Evolutionary conservation across 2,113 vertebrate species (phyloP).

Genomic region (Empidonax traillii): DNA sequence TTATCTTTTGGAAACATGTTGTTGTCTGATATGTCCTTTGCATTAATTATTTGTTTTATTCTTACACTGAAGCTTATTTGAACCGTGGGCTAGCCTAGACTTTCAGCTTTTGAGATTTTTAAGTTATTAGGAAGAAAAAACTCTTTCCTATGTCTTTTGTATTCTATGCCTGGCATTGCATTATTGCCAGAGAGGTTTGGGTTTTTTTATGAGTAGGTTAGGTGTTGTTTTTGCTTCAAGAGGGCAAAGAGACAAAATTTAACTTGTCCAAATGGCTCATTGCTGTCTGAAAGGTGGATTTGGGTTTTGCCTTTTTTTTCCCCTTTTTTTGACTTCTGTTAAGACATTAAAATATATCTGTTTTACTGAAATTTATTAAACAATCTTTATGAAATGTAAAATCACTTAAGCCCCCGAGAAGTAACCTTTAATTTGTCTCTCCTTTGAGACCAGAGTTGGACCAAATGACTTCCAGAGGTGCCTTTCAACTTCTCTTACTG

Average conservation of each 20-base stretch:
- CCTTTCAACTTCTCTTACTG: neutral
- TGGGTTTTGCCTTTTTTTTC: neutral
- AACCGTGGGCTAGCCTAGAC: neutral
- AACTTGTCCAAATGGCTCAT: neutral
- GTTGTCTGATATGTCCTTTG: neutral
- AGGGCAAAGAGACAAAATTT: neutral
- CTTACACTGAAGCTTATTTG: neutral
- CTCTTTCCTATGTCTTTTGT: neutral
- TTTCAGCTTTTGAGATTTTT: neutral
- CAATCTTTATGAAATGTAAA: neutral
- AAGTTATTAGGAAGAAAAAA: neutral
- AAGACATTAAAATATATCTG: neutral
- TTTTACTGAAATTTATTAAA: neutral
- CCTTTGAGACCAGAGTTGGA: neutral
- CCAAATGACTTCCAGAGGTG: neutral
- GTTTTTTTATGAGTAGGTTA: neutral
- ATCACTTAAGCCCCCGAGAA: neutral
- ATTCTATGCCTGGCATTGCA: neutral
- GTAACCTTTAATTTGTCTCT: neutral
- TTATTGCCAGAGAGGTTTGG: neutral
- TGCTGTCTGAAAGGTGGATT: neutral
- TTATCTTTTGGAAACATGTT: neutral
- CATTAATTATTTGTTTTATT: neutral
- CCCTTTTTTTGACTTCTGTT: neutral
- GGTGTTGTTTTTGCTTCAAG: neutral